Conservation (phyloP, 2,888 invertebrate genomes). For the Arctia plantaginis region DNA sequence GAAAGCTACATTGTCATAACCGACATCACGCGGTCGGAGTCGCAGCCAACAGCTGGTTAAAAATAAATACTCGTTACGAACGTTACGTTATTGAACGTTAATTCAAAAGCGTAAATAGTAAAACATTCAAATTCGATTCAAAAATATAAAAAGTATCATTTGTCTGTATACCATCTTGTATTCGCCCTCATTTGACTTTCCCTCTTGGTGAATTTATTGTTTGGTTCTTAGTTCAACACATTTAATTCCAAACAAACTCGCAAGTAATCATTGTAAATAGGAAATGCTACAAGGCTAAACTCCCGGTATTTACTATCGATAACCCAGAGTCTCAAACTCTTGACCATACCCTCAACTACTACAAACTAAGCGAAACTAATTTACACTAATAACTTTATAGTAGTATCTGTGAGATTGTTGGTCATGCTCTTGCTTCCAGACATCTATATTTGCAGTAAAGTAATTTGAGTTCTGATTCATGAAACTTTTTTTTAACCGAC, state of each 20-base stretch:
- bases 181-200: not conserved
- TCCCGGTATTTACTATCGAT: not conserved
- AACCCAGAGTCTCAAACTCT: conserved; percentile 12
- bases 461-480: not conserved
- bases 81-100: no score
- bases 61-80: no score
- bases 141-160: no score
- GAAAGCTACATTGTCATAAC: no score
- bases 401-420: not conserved
- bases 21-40: no score
- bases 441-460: not conserved
- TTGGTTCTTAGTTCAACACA: not conserved
- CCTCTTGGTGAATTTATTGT: not conserved
- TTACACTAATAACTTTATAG: conserved; percentile 12
- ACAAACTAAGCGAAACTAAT: conserved; percentile 13
- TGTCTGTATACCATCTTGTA: not conserved
- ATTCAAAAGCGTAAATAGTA: no score
- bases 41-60: no score
- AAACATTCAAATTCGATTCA: no score
- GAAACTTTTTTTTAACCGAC: no score
- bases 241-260: not conserved
- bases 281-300: not conserved
- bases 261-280: not conserved
- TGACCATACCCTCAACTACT: conserved; percentile 16
- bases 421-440: not conserved